These are phyloP conservation scores for Apamea monoglypha DNA, from an alignment of 2,888 invertebrate species.

Conservation along the genomic window DNA sequence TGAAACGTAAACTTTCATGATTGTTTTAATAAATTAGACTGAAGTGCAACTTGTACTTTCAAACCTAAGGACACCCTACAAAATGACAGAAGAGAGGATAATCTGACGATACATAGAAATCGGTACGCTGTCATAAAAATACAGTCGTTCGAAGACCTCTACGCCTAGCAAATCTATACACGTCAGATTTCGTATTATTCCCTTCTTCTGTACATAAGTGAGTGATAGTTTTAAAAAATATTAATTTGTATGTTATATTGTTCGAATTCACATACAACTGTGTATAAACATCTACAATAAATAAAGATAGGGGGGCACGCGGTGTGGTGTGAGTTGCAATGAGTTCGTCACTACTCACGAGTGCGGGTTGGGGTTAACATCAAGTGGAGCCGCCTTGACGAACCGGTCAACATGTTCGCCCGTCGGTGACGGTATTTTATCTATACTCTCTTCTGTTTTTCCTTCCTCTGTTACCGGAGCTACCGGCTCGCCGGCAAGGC, in stretches of 20 bases:
- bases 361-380: constrained; percentile 87
- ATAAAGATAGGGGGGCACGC: constrained; percentile 72
- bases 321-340: constrained; percentile 77
- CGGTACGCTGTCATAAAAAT: constrained; percentile 54
- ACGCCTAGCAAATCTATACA: constrained; percentile 44
- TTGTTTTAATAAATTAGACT: neutral
- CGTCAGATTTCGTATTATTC: constrained; percentile 40
- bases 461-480: constrained; percentile 59
- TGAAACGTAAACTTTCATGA: constrained; percentile 10
- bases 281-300: constrained; percentile 63
- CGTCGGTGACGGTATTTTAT: constrained; percentile 46
- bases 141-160: constrained; percentile 57
- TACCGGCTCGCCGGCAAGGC: constrained; percentile 63
- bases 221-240: neutral
- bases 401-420: constrained; percentile 70
- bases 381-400: constrained; percentile 81
- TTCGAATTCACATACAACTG: constrained; percentile 68
- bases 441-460: constrained; percentile 54
- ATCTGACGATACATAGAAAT: constrained; percentile 45
- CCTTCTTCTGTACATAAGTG: constrained; percentile 38
- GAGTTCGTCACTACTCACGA: constrained; percentile 86
- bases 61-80: neutral
- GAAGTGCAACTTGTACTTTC: constrained; percentile 18
- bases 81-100: constrained; percentile 44
- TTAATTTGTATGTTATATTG: constrained; percentile 50